Conservation (phyloP, 2,113 vertebrate species). For the Engraulis encrasicolus region DNA sequence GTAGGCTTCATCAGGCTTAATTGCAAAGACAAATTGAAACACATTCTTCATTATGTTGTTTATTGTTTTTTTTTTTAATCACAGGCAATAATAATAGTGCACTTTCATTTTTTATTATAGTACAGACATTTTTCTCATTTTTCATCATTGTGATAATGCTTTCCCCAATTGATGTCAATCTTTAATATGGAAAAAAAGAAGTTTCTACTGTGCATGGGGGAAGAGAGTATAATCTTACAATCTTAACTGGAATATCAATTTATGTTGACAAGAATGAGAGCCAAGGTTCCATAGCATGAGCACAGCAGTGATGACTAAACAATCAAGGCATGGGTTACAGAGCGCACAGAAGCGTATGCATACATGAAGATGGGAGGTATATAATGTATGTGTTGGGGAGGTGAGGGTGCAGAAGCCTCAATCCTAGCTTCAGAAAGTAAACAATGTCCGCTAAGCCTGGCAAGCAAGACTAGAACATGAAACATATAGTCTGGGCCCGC, state of each 20-base stretch:
- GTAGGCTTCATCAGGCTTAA: neutral
- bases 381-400: slow-evolving; percentile 51
- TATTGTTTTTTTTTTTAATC: slow-evolving; percentile 77
- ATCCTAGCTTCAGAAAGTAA: too few species aligned
- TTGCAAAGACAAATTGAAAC: slow-evolving; percentile 17
- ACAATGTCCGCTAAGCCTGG: too few species aligned
- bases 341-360: slow-evolving; percentile 28
- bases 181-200: slow-evolving; percentile 41
- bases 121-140: slow-evolving; percentile 74
- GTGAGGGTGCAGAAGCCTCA: too few species aligned
- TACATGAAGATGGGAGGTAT: slow-evolving; percentile 57
- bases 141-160: slow-evolving; percentile 56
- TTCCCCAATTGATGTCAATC: slow-evolving; percentile 53
- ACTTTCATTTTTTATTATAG: slow-evolving; percentile 72
- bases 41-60: slow-evolving; percentile 67
- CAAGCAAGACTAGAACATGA: too few species aligned
- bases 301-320: slow-evolving; percentile 37
- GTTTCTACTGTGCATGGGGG: slow-evolving; percentile 54
- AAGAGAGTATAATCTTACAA: slow-evolving; percentile 65
- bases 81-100: slow-evolving; percentile 83
- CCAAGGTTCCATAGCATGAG: slow-evolving; percentile 19
- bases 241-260: slow-evolving; percentile 66
- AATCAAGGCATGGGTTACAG: slow-evolving; percentile 34
- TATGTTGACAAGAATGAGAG: slow-evolving; percentile 60
- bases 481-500: too few species aligned